phyloP scores from a whole-genome alignment of 2,888 invertebrate genomes.

The Machimus rusticus region DNA sequence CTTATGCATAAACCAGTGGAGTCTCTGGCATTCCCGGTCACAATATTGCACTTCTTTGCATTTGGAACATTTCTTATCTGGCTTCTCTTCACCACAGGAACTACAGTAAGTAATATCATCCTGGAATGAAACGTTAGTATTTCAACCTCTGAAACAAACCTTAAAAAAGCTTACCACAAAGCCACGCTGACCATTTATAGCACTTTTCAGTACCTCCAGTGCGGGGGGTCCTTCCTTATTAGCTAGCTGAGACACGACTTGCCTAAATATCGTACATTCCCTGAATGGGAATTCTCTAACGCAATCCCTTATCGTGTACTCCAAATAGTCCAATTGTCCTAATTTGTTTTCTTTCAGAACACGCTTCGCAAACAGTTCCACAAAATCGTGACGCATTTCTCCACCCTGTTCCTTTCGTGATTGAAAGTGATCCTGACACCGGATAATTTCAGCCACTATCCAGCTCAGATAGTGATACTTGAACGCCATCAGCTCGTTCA shows the following conservation, averaged over 20 bases:
- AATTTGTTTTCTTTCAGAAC: constrained; percentile 78
- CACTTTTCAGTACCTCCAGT: constrained; percentile 75
- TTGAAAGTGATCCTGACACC: constrained; percentile 73
- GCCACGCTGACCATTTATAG: constrained; percentile 88
- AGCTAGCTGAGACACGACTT: constrained; percentile 77
- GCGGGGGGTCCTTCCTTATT: constrained; percentile 75
- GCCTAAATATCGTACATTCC: constrained; percentile 88
- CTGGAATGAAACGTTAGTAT: constrained; percentile 46
- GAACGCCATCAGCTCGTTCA: constrained; percentile 90
- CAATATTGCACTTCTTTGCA: constrained; percentile 95
- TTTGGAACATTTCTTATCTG: constrained; percentile 91
- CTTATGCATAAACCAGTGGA: constrained; percentile 93
- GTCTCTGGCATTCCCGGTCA: constrained; percentile 90
- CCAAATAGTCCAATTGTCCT: constrained; percentile 73
- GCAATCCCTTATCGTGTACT: constrained; percentile 81
- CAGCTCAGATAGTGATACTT: constrained; percentile 86
- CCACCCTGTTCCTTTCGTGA: constrained; percentile 63
- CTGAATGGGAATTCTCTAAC: constrained; percentile 90
- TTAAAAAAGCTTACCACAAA: constrained; percentile 65
- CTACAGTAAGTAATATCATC: constrained; percentile 75
- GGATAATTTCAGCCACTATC: constrained; percentile 75
- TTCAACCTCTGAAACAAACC: neutral
- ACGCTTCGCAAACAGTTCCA: constrained; percentile 79
- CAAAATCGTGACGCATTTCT: constrained; percentile 65
- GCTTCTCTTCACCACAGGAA: constrained; percentile 88